These are phyloP conservation scores for Calephelis virginiensis DNA, from an alignment of 1,140 invertebrate genomes.

Conservation along the genomic window DNA sequence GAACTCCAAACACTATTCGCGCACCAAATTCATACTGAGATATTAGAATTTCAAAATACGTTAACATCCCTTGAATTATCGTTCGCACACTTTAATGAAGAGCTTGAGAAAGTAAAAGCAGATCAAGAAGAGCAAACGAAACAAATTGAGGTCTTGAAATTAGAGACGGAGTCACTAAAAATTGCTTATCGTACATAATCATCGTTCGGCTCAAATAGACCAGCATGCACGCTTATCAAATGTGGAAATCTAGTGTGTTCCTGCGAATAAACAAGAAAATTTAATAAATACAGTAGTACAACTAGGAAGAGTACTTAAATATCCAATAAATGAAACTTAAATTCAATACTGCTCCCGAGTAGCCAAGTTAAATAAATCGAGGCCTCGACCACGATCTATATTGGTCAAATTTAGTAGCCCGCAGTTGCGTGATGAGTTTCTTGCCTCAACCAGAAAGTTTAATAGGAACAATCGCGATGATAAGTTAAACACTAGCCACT, in stretches of 20 bases:
- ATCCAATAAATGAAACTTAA: neutral
- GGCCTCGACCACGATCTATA: constrained; percentile 11
- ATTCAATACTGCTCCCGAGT: constrained; percentile 19
- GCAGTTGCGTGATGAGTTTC: constrained; percentile 11
- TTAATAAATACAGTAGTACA: neutral
- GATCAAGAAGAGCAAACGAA: neutral
- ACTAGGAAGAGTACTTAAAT: neutral
- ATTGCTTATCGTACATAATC: neutral
- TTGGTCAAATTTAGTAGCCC: constrained; percentile 12
- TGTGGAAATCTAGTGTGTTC: constrained; percentile 1
- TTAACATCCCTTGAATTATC: neutral
- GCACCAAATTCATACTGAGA: constrained; percentile 20
- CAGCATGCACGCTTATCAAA: neutral
- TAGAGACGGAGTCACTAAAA: neutral
- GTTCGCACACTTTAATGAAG: neutral
- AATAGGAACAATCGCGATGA: constrained; percentile 18
- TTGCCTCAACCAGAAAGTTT: constrained; percentile 12
- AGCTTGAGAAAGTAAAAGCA: neutral
- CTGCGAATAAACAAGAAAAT: neutral
- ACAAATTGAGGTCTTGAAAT: too few species aligned
- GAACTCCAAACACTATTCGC: constrained; percentile 21
- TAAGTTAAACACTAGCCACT: constrained; percentile 7
- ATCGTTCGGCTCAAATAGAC: neutral
- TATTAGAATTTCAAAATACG: constrained; percentile 13
- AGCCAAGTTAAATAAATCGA: constrained; percentile 21